These are phyloP conservation scores for Nipponia nippon DNA, from an alignment of 2,113 vertebrate species.

Conservation along the genomic window DNA sequence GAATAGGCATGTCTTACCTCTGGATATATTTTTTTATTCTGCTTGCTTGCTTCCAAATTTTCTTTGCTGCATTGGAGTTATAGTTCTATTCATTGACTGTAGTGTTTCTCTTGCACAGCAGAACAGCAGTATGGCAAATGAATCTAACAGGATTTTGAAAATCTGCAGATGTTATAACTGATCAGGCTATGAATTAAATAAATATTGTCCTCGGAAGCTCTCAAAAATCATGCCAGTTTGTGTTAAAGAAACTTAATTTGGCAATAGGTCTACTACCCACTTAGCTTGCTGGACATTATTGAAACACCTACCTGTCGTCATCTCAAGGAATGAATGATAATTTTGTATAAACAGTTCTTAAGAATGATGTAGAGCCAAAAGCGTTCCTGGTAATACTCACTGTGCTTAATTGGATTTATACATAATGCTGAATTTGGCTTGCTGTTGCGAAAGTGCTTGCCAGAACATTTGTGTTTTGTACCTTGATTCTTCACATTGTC, in stretches of 20 bases:
- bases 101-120: not conserved
- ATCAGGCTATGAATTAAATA: not conserved
- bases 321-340: not conserved
- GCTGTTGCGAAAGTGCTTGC: not conserved
- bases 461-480: not conserved
- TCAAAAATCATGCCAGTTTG: not conserved
- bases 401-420: not conserved
- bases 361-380: not conserved
- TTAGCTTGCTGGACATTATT: not conserved
- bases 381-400: not conserved
- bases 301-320: not conserved
- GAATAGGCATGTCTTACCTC: not conserved
- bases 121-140: not conserved
- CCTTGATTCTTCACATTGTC: not conserved
- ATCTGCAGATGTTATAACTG: not conserved
- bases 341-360: not conserved
- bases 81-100: not conserved
- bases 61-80: not conserved
- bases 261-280: not conserved
- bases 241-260: not conserved
- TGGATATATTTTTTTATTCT: not conserved
- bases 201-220: not conserved
- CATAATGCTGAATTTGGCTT: not conserved
- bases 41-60: not conserved
- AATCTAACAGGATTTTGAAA: not conserved